Evolutionary conservation across 1,140 invertebrate genomes (phyloP).

Genomic region (Drosophila arizonae): DNA sequence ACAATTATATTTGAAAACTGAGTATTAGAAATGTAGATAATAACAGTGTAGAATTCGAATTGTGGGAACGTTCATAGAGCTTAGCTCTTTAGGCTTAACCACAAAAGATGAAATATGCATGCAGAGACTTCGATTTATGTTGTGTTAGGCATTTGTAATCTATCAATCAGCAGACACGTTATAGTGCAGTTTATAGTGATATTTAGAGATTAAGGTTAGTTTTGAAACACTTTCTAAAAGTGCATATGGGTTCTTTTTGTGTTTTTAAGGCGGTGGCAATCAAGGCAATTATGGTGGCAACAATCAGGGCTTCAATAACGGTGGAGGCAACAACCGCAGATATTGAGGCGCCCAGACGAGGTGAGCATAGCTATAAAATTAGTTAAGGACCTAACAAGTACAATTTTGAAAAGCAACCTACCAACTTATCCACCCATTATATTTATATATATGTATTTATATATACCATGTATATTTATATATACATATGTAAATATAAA

Average conservation of each 20-base stretch:
- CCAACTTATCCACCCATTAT: neutral
- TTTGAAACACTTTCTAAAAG: conserved; percentile 27
- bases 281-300: conserved; percentile 85
- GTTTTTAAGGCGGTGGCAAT: conserved; percentile 72
- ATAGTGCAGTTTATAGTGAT: conserved; percentile 9
- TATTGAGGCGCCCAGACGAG: conserved; percentile 73
- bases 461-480: neutral
- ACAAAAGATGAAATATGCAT: conserved; percentile 84
- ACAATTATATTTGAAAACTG: neutral
- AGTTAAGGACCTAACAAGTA: conserved; percentile 52
- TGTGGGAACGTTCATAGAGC: conserved; percentile 47
- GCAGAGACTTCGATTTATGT: conserved; percentile 24
- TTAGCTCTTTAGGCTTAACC: conserved; percentile 40
- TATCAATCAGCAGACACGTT: conserved; percentile 21
- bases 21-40: neutral
- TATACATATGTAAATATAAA: neutral
- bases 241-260: conserved; percentile 49
- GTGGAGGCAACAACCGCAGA: conserved; percentile 84
- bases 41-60: conserved; percentile 47
- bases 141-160: conserved; percentile 36
- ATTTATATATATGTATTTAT: neutral
- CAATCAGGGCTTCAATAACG: conserved; percentile 83
- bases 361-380: conserved; percentile 59
- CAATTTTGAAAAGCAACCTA: conserved; percentile 23
- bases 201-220: conserved; percentile 3